Conservation (phyloP, 2,888 invertebrate species). For the Sesia apiformis region DNA sequence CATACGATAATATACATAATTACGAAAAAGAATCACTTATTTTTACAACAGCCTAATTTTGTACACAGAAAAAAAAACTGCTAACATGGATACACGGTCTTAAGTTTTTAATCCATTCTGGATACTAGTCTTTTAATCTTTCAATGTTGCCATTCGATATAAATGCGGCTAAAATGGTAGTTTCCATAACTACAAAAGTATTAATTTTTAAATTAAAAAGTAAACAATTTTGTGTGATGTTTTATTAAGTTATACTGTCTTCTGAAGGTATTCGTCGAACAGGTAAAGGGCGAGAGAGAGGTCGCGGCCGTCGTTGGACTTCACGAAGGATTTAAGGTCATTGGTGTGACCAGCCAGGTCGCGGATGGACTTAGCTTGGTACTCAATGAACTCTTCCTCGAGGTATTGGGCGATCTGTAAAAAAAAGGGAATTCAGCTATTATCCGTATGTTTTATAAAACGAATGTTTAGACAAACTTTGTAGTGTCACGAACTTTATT, state of each 20-base stretch:
- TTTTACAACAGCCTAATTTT: neutral
- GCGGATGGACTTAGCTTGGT: conserved; percentile 80
- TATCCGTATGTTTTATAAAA: neutral
- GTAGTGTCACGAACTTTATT: no score
- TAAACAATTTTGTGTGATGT: conserved; percentile 1
- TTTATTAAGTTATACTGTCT: conserved; percentile 32
- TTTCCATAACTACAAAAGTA: neutral
- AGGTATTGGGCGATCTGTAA: conserved; percentile 79
- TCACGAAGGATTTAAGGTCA: conserved; percentile 80
- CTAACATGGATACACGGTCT: neutral
- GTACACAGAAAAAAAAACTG: neutral
- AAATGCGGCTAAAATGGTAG: neutral
- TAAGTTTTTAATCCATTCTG: no score
- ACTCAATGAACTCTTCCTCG: conserved; percentile 83
- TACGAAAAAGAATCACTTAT: neutral
- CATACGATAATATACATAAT: no score
- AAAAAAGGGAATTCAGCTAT: neutral
- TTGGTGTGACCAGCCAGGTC: conserved; percentile 81
- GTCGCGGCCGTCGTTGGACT: conserved; percentile 64
- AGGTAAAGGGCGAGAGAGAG: conserved; percentile 80
- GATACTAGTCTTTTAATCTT: no score
- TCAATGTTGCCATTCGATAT: neutral
- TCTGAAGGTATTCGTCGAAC: conserved; percentile 81
- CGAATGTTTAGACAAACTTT: no score
- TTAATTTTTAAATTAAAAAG: neutral